Evolutionary conservation across 2,113 vertebrate species (phyloP), one percentile per base, ranked within the genome.

Genomic region (Shinisaurus crocodilurus): DNA sequence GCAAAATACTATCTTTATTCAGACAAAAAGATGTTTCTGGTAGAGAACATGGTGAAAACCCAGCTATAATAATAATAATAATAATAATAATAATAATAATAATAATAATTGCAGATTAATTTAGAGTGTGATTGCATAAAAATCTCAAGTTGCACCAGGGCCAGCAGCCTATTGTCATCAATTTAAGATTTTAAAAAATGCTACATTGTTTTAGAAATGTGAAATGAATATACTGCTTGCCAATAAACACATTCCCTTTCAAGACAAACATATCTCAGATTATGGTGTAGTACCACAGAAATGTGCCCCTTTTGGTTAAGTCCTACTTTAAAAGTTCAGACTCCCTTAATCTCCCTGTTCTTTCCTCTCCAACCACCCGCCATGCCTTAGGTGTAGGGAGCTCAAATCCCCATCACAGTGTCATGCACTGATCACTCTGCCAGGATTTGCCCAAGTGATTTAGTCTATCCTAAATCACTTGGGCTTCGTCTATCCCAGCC

Each of bases 161-260:
- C 20, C 20, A n/a, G 65, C 34, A 27, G 45, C 70, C 34, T 70
- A 50, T 50, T 72, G 5, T 86, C 65, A 57, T 48, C 29, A 72
- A 20, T 45, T 6, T 48, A 48, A 69, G 63, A 10, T 48, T 48
- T 15, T 86, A 10, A 16, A 86, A 34, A 86, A 86, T 86, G 29
- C 48, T 37, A 74, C 54, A 48, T n/a, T 37, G 34, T 75, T 86
- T 74, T 86, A 50, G 32, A 70, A 54, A 86, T 20, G 45, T 37
- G 23, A 86, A 86, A 86, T 18, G 70, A 86, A 75, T 29, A 75
- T 57, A 40, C 85, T 87, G 27, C 23, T 60, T 87, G n/a, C 70
- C 45, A 80, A 16, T 81, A 16, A 81, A 81, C 45, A n/a, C 54
- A 81, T 57, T 29, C 48, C 23, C 8, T 75, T 86, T 85, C 34